Evolutionary conservation across 2,797 vertebrate species (phyloP), one percentile per base, ranked within the genome.

Genomic region (Sylvia borin): DNA sequence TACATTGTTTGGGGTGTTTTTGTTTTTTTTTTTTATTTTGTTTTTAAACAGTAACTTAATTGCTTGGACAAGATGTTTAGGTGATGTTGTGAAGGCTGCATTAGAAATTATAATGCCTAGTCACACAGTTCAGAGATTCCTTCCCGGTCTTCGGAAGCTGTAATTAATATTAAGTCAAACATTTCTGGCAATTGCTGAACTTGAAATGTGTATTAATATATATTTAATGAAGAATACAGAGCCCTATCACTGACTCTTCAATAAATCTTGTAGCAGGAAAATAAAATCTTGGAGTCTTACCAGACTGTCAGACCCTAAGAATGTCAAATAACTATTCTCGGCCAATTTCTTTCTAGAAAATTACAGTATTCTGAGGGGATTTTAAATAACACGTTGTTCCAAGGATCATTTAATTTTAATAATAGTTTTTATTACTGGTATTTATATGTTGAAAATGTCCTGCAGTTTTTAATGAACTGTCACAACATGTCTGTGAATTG

Each of bases 381-480:
- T 94, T 95, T 5, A 13, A 83, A 42, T 81, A 65, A 50, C 54
- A 26, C 24, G 57, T 88, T 92, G 50, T 83, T 95, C 70, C 51
- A 86, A 84, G 73, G 74, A 79, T 81, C 21, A 75, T 81, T 92
- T 90, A 57, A 72, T 95, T 90, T 92, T 84, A 76, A 82, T 93
- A 76, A 88, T 64, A 21, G 43, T 43, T 54, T 80, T 85, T 92
- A 75, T 92, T 91, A 86, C 25, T 48, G 61, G 22, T 72, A 57
- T 75, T 85, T 54, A 21, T 93, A 11, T 60, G 51, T 91, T 82
- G 29, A 85, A 90, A 90, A 62, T 45, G 36, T 84, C 43, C 29
- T 38, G 20, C 34, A 50, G 78, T 67, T 92, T 78, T 80, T 92
- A 87, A 77, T 64, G 78, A 73, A 65, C 54, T 84, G 74, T 68